Percentiles rank a stretch among this genome's conserved stretches.
Conservation (phyloP, 1,140 invertebrate genomes). For the Drosophila lini region DNA sequence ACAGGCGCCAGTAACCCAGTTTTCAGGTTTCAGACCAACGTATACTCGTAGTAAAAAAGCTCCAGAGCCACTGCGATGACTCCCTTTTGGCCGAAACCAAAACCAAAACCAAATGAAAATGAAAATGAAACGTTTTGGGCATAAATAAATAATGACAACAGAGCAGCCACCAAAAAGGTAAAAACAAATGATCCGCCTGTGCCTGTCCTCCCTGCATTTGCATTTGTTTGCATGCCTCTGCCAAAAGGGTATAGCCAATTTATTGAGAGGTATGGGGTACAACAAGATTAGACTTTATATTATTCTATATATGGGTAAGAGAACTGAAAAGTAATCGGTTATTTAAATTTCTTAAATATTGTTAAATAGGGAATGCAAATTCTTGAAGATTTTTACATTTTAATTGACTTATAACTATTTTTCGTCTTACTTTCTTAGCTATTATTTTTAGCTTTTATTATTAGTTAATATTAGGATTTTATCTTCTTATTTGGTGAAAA, state of each 20-base stretch:
- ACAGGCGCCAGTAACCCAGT: constrained; percentile 82
- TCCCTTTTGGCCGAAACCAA: constrained; percentile 72
- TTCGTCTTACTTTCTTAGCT: not conserved
- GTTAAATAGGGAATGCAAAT: too few species aligned
- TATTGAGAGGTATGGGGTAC: not conserved
- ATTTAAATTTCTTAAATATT: not conserved
- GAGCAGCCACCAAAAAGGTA: constrained; percentile 69
- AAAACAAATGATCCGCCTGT: constrained; percentile 70
- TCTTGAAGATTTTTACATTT: not conserved
- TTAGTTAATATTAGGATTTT: too few species aligned
- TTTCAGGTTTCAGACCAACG: constrained; percentile 68
- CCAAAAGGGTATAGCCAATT: constrained; percentile 14
- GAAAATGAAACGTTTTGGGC: constrained; percentile 80
- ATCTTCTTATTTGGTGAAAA: not conserved
- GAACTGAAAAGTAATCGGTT: fast-evolving
- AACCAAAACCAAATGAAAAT: constrained; percentile 69
- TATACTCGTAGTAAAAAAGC: constrained; percentile 17
- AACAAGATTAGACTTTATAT: not conserved
- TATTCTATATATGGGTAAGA: too few species aligned
- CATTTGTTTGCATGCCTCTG: constrained; percentile 28
- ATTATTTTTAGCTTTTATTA: too few species aligned
- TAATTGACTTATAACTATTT: not conserved
- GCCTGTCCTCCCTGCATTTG: constrained; percentile 60
- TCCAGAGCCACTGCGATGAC: constrained; percentile 45
- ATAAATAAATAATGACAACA: constrained; percentile 81